These are phyloP conservation scores for Vanacampus margaritifer DNA, from an alignment of 2,113 vertebrate species.

Conservation along the genomic window DNA sequence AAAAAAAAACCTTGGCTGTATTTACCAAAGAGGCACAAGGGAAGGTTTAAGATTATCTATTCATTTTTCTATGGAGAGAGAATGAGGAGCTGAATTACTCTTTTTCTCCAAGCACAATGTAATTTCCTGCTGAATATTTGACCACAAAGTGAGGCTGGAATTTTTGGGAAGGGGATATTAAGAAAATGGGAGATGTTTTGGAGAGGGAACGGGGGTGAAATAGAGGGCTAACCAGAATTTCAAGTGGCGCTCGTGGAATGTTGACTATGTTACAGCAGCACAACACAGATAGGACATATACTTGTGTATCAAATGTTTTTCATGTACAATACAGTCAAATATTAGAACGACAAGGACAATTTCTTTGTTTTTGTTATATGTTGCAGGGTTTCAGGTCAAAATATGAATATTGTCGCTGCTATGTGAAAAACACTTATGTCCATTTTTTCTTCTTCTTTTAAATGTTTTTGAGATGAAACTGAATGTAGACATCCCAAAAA, in stretches of 20 bases:
- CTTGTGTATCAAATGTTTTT: slow-evolving; percentile 11
- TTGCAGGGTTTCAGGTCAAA: too few relatives aligned
- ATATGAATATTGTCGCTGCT: too few relatives aligned
- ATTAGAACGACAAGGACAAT: too few relatives aligned
- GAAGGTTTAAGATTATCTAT: slow-evolving; percentile 51
- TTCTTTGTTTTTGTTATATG: too few relatives aligned
- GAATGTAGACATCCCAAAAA: too few relatives aligned
- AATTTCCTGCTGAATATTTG: slow-evolving; percentile 34
- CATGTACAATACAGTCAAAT: background rate
- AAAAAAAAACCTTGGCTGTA: slow-evolving; percentile 31
- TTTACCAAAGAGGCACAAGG: slow-evolving; percentile 35
- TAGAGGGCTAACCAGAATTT: slow-evolving; percentile 45
- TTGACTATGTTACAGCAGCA: slow-evolving; percentile 43
- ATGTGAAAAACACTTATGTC: too few relatives aligned
- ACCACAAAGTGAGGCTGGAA: slow-evolving; percentile 47
- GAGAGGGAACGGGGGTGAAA: slow-evolving; percentile 36
- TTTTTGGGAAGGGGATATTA: slow-evolving; percentile 38
- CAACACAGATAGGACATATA: background rate
- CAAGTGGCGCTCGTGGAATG: slow-evolving; percentile 32
- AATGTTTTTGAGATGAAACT: too few relatives aligned
- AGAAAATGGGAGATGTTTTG: slow-evolving; percentile 36
- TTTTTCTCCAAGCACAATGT: slow-evolving; percentile 32
- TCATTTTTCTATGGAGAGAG: slow-evolving; percentile 38
- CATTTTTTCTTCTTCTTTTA: too few relatives aligned
- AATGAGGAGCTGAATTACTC: slow-evolving; percentile 14